These are phyloP conservation scores for Centrocercus urophasianus DNA, from an alignment of 2,113 vertebrate species.

Conservation along the genomic window DNA sequence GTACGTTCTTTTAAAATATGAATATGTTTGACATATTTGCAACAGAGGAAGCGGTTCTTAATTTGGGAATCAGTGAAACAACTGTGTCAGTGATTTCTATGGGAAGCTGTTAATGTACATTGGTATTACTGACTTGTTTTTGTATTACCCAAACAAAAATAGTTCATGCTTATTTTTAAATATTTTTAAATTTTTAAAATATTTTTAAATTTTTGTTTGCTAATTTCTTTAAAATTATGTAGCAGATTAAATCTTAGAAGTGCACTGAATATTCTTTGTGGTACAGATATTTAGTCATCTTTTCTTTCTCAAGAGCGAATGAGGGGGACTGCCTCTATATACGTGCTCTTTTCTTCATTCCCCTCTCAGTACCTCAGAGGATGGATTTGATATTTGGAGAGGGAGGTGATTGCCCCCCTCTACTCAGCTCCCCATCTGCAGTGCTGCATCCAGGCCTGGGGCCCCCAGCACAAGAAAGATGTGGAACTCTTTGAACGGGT, in stretches of 20 bases:
- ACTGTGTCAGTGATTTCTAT: neutral
- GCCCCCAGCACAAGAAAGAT: too few species aligned
- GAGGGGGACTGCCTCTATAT: neutral
- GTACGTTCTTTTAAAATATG: neutral
- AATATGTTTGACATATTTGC: neutral
- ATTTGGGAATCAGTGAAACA: neutral
- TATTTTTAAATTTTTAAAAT: neutral
- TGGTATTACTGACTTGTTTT: neutral
- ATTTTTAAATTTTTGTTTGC: neutral
- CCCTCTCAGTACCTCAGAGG: neutral
- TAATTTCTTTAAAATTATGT: neutral
- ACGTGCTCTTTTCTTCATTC: neutral
- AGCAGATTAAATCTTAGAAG: conserved; percentile 7
- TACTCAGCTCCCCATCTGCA: too few species aligned
- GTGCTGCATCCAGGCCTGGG: too few species aligned
- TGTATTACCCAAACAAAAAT: neutral
- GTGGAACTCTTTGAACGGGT: too few species aligned
- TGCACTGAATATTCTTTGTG: neutral
- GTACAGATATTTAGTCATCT: neutral
- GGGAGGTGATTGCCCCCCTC: too few species aligned
- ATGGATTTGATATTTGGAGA: neutral
- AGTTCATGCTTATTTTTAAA: neutral
- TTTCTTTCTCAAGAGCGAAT: neutral
- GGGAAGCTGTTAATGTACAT: neutral
- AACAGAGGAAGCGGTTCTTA: neutral